Evolutionary conservation across 2,113 vertebrate species (phyloP).

Genomic region (Falco punctatus): DNA sequence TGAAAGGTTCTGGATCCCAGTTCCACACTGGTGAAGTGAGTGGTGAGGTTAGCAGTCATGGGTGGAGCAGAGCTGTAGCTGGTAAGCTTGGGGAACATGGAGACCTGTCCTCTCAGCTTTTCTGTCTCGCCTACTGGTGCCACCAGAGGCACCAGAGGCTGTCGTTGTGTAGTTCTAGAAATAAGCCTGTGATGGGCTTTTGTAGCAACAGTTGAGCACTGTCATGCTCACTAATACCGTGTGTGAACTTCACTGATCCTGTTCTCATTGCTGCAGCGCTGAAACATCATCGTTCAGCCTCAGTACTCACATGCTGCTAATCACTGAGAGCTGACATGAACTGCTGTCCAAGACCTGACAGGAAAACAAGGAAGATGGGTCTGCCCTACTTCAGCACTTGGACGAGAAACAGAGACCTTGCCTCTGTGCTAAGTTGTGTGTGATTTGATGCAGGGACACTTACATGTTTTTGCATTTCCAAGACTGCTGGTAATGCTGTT

Average conservation of each 20-base stretch:
- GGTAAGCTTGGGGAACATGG: background rate
- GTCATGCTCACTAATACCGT: rapidly evolving
- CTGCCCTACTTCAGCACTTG: background rate
- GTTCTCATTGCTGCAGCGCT: background rate
- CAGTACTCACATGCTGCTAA: background rate
- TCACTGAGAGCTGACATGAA: background rate
- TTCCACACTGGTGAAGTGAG: background rate
- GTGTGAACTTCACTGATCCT: background rate
- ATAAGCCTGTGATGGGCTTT: background rate
- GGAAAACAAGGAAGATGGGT: background rate
- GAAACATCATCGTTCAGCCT: background rate
- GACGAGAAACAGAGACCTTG: background rate
- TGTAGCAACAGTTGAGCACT: background rate
- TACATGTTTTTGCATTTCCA: background rate
- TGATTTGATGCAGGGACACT: background rate
- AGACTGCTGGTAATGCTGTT: background rate
- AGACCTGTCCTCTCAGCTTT: background rate
- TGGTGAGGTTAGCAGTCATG: background rate
- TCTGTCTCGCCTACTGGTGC: background rate
- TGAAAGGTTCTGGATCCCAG: background rate
- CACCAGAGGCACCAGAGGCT: background rate
- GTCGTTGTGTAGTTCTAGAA: background rate
- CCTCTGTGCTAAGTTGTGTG: background rate
- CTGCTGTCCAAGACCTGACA: background rate
- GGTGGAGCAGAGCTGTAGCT: background rate